Base-by-base conservation (phyloP, 1,140 invertebrate genomes). In the Leptoteleia sp. region DNA sequence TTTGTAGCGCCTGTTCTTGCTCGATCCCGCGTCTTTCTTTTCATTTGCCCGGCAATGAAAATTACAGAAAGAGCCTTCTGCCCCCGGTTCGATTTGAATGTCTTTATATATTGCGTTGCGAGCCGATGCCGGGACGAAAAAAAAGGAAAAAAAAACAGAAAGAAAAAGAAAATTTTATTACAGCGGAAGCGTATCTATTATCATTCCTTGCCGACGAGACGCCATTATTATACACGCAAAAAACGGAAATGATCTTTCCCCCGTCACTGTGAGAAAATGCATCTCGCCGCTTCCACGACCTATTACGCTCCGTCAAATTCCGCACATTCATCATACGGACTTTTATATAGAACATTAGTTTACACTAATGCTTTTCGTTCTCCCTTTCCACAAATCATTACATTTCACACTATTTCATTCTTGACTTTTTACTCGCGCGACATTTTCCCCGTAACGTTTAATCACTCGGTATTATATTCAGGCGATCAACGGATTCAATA, bases 221-320 rank as follows among this genome's bases (percentile, higher is more conserved):
- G 75, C 47, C 17, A 42, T 71, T 61, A 71, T 71, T 35, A 78
- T 67, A 70, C 35, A 61, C 33, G 17, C 43, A 47, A 61, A 70
- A 54, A 61, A 35, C 16, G 43, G 16, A 40, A 65, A 65, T 40
- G 37, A 61, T 72, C 48, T 64, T n/a, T 59, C 59, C n/a, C 11
- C 27, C 33, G 16, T 55, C 45, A 55, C 65, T 35, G 35, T 38
- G 64, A 57, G 73, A 78, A 70, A 80, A 79, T 81, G 72, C 65
- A 48, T 64, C 75, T 73, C 59, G 45, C 38, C 76, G 68, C 77
- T 76, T 67, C 80, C 76, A 79, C 79, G n/a, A 73, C 73, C 70
- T 82, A 82, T 83, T 83, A 83, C 64, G 62, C 82, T 82, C 54
- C 79, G 79, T 83, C 83, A 80, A 85, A 85, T 80, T 81, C 81